Evolutionary conservation across 2,113 vertebrate species (phyloP), one percentile per base, ranked within the genome.

Genomic region (Chionis minor): DNA sequence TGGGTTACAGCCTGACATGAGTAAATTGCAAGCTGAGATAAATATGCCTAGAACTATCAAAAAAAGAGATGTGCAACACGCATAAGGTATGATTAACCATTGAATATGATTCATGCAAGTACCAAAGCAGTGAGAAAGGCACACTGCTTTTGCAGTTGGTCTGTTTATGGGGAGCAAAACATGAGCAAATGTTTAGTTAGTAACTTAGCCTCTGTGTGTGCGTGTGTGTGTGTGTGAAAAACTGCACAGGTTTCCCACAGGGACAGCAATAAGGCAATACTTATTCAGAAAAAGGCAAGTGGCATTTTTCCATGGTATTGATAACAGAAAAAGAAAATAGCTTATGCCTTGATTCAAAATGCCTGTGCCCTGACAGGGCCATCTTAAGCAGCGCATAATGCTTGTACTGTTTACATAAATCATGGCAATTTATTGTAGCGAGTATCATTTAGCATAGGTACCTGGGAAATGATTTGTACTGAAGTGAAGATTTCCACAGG

Each of bases 21-120:
- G 96, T 96, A 97, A 94, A 97, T 98, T 97, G 94, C 94, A 91
- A 71, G 71, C 94, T 93, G 96, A 97, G 94, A 96, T 96, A 98
- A 98, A 95, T 97, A 91, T 78, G 92, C 93, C 74, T 90, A 88
- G 63, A 75, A 66, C 88, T 54, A 95, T 87, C 74, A 91, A 79
- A 42, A 44, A 94, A 84, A 84, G 89, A 86, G 80, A 86, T 62
- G 86, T 81, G 45, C 61, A 78, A 89, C 74, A 55, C 11, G 81
- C 70, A 54, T 32, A 59, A 70, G 80, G 56, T 91, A 52, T 96
- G 97, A 98, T 93, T 97, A 97, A 96, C 67, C 27, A 47, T 26
- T 9, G 19, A 54, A 70, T 40, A 80, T 73, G 52, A 18, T 78
- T 67, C 42, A 30, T 33, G 63, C 23, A 78, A 91, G 79, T 86